phyloP scores from a whole-genome alignment of 1,140 invertebrate genomes.

The Reticulitermes speratus region DNA sequence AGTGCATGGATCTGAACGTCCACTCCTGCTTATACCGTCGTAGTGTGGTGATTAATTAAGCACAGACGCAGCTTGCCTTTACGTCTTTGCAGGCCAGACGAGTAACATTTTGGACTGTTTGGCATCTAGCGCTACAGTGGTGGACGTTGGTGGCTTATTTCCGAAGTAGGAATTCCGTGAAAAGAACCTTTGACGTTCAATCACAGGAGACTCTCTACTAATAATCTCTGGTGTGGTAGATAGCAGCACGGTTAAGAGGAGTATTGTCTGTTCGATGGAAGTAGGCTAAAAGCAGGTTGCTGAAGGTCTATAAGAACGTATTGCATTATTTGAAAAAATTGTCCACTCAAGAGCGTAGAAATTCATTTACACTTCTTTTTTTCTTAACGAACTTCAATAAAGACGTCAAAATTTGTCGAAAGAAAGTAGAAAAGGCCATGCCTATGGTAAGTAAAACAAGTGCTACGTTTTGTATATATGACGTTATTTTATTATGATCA shows the following conservation, averaged over 20 bases:
- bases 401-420: slow-evolving; percentile 27
- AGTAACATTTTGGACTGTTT: no score
- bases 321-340: not conserved
- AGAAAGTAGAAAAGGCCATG: slow-evolving; percentile 27
- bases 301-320: not conserved
- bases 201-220: no score
- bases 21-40: no score
- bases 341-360: not conserved
- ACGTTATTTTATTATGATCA: not conserved
- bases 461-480: not conserved
- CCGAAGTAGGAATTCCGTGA: no score
- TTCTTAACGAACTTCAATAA: not conserved
- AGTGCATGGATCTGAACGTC: no score
- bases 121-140: no score
- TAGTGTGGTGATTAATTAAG: no score
- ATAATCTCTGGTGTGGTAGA: no score
- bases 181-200: no score
- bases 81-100: no score
- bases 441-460: slow-evolving; percentile 20
- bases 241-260: not conserved
- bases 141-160: no score
- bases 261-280: not conserved
- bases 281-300: not conserved
- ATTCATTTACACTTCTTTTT: not conserved
- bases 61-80: no score